A percentile compares a stretch with the other conserved stretches of the same genome.
These are phyloP conservation scores for Leucophenga varia DNA, from an alignment of 1,140 invertebrate genomes.

Conservation along the genomic window DNA sequence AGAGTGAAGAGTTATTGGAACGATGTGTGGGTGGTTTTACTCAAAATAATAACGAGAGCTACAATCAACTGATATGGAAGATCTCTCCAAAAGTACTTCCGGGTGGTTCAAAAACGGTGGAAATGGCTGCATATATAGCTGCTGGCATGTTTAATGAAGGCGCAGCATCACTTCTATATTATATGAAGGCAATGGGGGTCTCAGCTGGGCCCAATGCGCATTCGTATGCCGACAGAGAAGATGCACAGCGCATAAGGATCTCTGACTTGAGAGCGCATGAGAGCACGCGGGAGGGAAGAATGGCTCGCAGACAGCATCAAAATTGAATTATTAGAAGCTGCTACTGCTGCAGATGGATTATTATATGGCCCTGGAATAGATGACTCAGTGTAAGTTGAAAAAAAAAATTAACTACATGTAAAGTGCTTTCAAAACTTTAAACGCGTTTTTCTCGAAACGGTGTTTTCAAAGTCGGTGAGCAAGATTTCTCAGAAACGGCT, in stretches of 20 bases:
- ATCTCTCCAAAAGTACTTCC: conserved; percentile 18
- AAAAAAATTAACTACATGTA: too few relatives aligned
- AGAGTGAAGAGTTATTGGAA: conserved; percentile 1
- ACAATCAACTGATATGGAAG: conserved; percentile 3
- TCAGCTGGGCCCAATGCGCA: conserved; percentile 24
- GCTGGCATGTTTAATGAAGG: conserved; percentile 26
- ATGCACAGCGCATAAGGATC: conserved; percentile 18
- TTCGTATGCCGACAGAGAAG: conserved; percentile 24
- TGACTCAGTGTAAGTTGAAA: conserved; percentile 15
- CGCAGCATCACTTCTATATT: conserved; percentile 20
- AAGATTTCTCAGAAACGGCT: too few relatives aligned
- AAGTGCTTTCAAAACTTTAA: too few relatives aligned
- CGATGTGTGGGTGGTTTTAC: conserved; percentile 8
- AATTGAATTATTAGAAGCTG: conserved; percentile 14
- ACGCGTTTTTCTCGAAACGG: too few relatives aligned
- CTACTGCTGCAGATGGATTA: conserved; percentile 11
- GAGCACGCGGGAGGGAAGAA: conserved; percentile 16
- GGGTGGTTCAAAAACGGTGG: conserved; percentile 17
- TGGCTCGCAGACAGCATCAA: not conserved
- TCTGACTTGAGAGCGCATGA: conserved; percentile 18
- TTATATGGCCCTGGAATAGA: conserved; percentile 23
- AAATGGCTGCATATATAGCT: conserved; percentile 25
- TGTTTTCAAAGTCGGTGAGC: too few relatives aligned
- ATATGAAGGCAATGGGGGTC: conserved; percentile 22
- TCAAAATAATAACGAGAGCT: conserved; percentile 8